Evolutionary conservation across 2,113 vertebrate genomes (phyloP), one percentile per base, ranked within the genome.

Genomic region (Percina caprodes): DNA sequence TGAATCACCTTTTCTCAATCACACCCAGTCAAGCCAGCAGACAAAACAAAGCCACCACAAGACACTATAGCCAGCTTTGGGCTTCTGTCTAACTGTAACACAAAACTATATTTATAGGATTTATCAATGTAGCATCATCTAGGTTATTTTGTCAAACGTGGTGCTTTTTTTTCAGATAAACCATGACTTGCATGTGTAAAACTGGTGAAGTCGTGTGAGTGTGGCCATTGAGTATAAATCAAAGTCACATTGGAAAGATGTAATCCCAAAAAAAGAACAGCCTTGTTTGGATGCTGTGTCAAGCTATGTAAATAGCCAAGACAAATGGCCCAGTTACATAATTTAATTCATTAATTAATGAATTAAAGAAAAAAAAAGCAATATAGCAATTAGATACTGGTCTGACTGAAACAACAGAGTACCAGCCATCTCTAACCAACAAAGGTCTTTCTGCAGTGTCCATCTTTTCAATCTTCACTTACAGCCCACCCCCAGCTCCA

Each of bases 381-480:
- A 74, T 6, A 33, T 56, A 35, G 5, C 16, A 30, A 6, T 30
- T 0, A 0, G 10, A 16, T 5, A 7, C 48, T 15, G 5, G 66
- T 58, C 52, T 75, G 24, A 65, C 65, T 69, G 16, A 76, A 62
- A 62, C 24, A 24, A 56, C 35, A 60, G 51, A 56, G 5, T n/a
- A 45, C 35, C 11, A 21, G 81, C 16, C 12, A 67, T 19, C 18
- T 72, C 42, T 63, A 2, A 59, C 39, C 69, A 63, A 70, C 63
- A 80, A 71, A 68, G 54, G 39, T 56, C 26, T 30, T 63, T 77
- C n/a, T 66, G 24, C 46, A 68, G 16, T 5, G 18, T 79, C 69
- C 69, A 82, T 70, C 59, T 71, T 77, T 77, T 85, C 66, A 79
- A 24, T 82, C 77, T 80, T 62, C 49, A 77, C 49, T 54, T 59